A percentile compares a stretch with the other conserved stretches of the same genome.
phyloP scores from a whole-genome alignment of 1,140 invertebrate species.

The Thaumatotibia leucotreta region DNA sequence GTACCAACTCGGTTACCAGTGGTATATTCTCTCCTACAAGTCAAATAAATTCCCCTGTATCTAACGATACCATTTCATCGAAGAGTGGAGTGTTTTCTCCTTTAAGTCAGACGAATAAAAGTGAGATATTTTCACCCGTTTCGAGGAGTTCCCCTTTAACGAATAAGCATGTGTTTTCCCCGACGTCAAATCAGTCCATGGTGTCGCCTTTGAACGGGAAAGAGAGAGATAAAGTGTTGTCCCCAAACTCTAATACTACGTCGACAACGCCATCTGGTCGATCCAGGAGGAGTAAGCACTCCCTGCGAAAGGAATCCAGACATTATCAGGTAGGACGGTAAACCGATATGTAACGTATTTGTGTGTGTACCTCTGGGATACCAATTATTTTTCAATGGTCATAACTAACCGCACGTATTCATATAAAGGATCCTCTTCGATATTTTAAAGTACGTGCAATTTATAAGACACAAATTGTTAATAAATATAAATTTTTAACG shows the following conservation, averaged over 20 bases:
- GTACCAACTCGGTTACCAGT: slow-evolving; percentile 75
- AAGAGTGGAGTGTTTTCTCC: slow-evolving; percentile 74
- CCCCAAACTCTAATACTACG: slow-evolving; percentile 72
- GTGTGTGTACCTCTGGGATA: slow-evolving; percentile 23
- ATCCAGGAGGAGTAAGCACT: slow-evolving; percentile 75
- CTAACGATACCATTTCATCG: slow-evolving; percentile 74
- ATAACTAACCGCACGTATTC: slow-evolving; percentile 48
- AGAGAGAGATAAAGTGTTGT: slow-evolving; percentile 73
- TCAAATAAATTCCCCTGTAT: slow-evolving; percentile 75
- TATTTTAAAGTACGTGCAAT: too few relatives aligned
- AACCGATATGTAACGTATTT: slow-evolving; percentile 12
- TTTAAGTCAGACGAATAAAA: slow-evolving; percentile 72
- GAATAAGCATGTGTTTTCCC: slow-evolving; percentile 69
- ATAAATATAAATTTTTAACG: neutral
- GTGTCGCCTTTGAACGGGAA: slow-evolving; percentile 73
- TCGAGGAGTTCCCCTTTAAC: slow-evolving; percentile 69
- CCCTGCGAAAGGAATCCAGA: slow-evolving; percentile 79
- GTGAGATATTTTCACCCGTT: slow-evolving; percentile 70
- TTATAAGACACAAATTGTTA: too few relatives aligned
- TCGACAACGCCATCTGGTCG: slow-evolving; percentile 74
- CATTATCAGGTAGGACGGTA: slow-evolving; percentile 78
- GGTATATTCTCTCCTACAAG: slow-evolving; percentile 76
- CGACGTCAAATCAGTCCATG: slow-evolving; percentile 67
- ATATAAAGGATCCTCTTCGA: slow-evolving; percentile 11
- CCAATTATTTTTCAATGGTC: slow-evolving; percentile 24